phyloP scores from a whole-genome alignment of 2,113 vertebrate genomes.

The Phaethornis superciliosus region DNA sequence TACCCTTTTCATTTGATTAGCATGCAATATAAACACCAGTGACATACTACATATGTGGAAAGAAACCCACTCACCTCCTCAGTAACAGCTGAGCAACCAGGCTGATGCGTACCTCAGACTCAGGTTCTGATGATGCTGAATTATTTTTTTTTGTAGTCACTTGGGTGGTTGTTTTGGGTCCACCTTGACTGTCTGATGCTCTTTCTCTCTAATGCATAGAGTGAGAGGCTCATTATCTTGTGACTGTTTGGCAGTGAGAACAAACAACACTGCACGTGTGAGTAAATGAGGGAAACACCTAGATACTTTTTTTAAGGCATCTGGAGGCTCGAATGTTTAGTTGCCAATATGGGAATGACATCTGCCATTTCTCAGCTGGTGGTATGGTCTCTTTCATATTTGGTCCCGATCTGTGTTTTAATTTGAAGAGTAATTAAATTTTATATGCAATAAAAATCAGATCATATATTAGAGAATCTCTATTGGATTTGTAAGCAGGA shows the following conservation, averaged over 20 bases:
- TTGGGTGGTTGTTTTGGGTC: neutral
- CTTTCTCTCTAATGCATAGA: neutral
- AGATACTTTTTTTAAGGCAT: neutral
- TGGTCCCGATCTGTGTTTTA: neutral
- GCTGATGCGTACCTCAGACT: neutral
- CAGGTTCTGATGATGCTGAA: neutral
- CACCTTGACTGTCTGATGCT: neutral
- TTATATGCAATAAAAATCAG: slow-evolving; percentile 1
- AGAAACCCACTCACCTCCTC: neutral
- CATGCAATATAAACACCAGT: neutral
- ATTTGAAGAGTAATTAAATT: neutral
- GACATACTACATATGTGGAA: neutral
- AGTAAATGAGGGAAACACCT: neutral
- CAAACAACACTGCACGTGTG: neutral
- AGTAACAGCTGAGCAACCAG: neutral
- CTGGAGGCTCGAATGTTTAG: neutral
- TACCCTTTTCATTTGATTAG: neutral
- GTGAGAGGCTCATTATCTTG: neutral
- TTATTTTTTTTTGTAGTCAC: neutral
- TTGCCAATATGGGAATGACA: neutral
- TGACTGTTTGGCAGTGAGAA: neutral
- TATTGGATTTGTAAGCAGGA: neutral
- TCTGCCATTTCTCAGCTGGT: neutral
- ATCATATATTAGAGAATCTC: neutral
- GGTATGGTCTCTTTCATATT: neutral